Evolutionary conservation across 2,113 vertebrate species (phyloP), one percentile per base, ranked within the genome.

Genomic region (Leptodactylus fuscus): DNA sequence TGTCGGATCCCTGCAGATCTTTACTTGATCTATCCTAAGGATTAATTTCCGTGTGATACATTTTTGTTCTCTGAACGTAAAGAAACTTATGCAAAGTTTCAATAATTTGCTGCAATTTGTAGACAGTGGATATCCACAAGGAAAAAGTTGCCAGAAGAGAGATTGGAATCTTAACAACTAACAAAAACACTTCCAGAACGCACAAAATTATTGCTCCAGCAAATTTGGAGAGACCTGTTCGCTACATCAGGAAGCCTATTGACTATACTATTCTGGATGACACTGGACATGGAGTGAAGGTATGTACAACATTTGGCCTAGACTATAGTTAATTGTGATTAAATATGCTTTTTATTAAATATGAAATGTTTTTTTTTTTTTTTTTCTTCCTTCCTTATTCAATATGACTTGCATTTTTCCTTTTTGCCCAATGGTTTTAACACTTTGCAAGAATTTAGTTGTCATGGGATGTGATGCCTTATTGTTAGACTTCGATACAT

Each of bases 81-180:
- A n/a, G 3, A 9, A 22, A 9, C 18, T 77, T 24, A 24, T 7
- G 41, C 41, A 15, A 27, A 24, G 4, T 77, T 77, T 24, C 18
- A 20, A 41, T 41, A 24, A 71, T 41, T 49, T 89, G 83, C 92
- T 94, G 29, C 93, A 84, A 93, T 92, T 93, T 91, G 3, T 90
- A 99, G 98, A 99, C 97, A 32, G 98, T 99, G 95, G 98, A 99
- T 94, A 99, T 99, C 94, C 98, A 99, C 92, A 99, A 99, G 95
- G 98, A 99, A 90, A 99, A 99, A 92, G 98, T 99, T 87, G 97
- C 98, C 83, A 95, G 98, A 91, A 96, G 98, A 92, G 98, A 99
- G 94, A 99, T 99, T 89, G 98, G 98, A 92, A 99, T 99, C 93
- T 96, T 99, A 92, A 99, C 98, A 88, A 99, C 98, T 88, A 99